These are phyloP conservation scores for Poliocrania exsul DNA, from an alignment of 2,797 vertebrate species.

Conservation along the genomic window DNA sequence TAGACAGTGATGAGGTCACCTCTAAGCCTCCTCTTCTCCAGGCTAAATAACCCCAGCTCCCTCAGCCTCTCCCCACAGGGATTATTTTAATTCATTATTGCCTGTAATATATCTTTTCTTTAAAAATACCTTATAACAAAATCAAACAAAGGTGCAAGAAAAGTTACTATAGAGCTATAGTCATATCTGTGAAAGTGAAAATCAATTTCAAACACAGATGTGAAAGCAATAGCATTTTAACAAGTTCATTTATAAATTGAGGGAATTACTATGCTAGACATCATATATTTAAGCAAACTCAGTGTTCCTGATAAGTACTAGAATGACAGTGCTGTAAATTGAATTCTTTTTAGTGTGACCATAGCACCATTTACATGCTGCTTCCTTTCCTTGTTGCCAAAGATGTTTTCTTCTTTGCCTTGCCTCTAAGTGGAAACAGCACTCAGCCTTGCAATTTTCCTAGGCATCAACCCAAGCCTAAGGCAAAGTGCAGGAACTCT, in stretches of 20 bases:
- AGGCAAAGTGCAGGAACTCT: neutral
- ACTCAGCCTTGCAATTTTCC: neutral
- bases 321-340: neutral
- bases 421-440: neutral
- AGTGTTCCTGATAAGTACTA: neutral
- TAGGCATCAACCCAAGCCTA: neutral
- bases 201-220: constrained; percentile 23
- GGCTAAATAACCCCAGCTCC: too few relatives aligned
- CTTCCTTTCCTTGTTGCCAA: neutral
- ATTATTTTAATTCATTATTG: neutral
- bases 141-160: neutral
- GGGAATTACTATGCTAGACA: neutral
- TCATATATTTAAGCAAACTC: neutral
- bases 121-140: neutral
- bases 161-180: neutral
- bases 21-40: too few relatives aligned
- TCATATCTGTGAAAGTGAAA: constrained; percentile 12
- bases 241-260: constrained; percentile 30
- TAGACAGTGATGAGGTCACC: too few relatives aligned
- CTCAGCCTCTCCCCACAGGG: too few relatives aligned
- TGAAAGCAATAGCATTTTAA: constrained; percentile 29
- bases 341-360: neutral
- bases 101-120: neutral
- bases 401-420: neutral
- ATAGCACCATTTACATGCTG: neutral